Percentiles rank a stretch among this genome's conserved stretches.
These are phyloP conservation scores for Lamellibrachia luymesi DNA, from an alignment of 1,140 invertebrate genomes.

Conservation along the genomic window DNA sequence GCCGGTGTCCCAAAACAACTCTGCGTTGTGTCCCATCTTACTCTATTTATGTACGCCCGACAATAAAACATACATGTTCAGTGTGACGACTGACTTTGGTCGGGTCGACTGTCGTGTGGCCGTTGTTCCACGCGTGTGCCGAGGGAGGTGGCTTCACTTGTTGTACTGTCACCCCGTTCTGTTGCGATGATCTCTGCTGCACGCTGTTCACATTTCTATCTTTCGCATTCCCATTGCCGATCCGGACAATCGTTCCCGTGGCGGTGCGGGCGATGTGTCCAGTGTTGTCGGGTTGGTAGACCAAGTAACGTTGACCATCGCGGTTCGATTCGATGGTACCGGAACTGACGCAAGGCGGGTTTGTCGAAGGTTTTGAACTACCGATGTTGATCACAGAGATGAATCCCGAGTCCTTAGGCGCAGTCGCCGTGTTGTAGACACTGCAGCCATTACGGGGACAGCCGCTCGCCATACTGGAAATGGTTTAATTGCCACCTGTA, in stretches of 20 bases:
- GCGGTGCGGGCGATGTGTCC: background rate
- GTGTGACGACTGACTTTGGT: background rate
- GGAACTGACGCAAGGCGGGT: background rate
- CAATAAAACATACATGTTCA: background rate
- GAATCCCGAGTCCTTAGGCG: background rate
- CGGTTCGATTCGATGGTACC: background rate
- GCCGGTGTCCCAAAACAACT: too few species aligned
- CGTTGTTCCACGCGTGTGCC: background rate
- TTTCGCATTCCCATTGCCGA: background rate
- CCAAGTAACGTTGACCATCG: background rate
- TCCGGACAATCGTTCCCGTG: background rate
- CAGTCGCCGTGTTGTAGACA: background rate
- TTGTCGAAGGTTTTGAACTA: background rate
- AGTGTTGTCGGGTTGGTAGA: background rate
- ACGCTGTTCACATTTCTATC: background rate
- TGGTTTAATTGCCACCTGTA: background rate
- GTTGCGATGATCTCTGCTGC: background rate
- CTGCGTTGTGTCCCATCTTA: too few species aligned
- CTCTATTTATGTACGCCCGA: background rate
- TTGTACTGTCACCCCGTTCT: background rate
- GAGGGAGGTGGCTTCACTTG: background rate
- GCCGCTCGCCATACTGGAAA: background rate
- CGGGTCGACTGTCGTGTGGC: background rate
- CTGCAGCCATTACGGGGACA: background rate
- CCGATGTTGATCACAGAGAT: background rate